These are phyloP conservation scores for Scaptodrosophila lebanonensis DNA, from an alignment of 1,140 invertebrate genomes.

Conservation along the genomic window DNA sequence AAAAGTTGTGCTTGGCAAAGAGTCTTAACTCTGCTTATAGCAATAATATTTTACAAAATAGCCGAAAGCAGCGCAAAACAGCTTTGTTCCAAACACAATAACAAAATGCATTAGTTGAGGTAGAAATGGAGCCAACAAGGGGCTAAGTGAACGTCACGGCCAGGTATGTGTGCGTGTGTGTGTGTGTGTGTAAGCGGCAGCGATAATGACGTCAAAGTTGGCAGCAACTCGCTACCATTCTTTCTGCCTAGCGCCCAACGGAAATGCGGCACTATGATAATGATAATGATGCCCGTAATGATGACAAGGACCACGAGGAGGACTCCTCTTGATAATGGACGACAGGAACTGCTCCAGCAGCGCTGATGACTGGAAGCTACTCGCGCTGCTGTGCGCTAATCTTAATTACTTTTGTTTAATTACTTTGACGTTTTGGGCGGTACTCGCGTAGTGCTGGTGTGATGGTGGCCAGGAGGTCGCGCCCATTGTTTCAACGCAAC, in stretches of 20 bases:
- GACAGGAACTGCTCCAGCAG: constrained; percentile 6
- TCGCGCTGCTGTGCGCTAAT: constrained; percentile 58
- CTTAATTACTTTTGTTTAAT: constrained; percentile 77
- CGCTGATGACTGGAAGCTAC: constrained; percentile 65
- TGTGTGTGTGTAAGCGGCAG: constrained; percentile 32
- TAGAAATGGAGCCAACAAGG: constrained; percentile 20
- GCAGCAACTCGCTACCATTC: constrained; percentile 27
- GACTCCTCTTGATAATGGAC: constrained; percentile 61
- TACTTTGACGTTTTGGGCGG: constrained; percentile 67
- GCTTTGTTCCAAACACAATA: background rate
- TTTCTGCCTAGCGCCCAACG: background rate
- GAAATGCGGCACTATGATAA: constrained; percentile 47
- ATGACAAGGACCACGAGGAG: no score
- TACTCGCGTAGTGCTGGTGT: constrained; percentile 2
- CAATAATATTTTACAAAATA: constrained; percentile 48
- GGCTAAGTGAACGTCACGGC: constrained; percentile 20
- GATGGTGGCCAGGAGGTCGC: background rate
- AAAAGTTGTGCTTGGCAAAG: no score
- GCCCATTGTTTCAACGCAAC: constrained; percentile 38
- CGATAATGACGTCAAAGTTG: constrained; percentile 72
- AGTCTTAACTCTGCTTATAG: no score
- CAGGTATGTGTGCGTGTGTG: constrained; percentile 5
- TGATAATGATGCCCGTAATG: no score
- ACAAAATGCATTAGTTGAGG: constrained; percentile 8
- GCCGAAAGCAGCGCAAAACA: constrained; percentile 14